Evolutionary conservation across 2,888 invertebrate genomes (phyloP).

Genomic region (Tuta absoluta): DNA sequence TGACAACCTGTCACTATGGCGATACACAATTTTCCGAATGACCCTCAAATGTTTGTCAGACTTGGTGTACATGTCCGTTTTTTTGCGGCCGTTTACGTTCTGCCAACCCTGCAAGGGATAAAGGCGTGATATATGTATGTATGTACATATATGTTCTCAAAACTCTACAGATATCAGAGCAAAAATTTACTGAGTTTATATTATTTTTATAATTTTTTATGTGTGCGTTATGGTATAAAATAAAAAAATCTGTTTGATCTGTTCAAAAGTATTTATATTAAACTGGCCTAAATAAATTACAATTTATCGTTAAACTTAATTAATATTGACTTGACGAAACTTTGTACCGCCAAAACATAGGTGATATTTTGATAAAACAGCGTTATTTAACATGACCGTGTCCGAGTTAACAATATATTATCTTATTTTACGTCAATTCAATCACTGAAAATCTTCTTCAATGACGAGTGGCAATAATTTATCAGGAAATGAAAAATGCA

Average conservation of each 20-base stretch:
- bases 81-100: no score
- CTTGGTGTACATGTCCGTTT: no score
- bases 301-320: slow-evolving; percentile 54
- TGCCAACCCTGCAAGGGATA: no score
- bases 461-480: neutral
- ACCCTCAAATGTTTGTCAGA: no score
- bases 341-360: slow-evolving; percentile 27
- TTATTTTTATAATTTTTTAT: no score
- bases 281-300: slow-evolving; percentile 73
- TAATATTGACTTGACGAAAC: slow-evolving; percentile 53
- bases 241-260: slow-evolving; percentile 39
- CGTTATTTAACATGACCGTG: neutral
- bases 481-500: neutral
- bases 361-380: neutral
- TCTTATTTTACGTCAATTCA: neutral
- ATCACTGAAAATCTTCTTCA: neutral
- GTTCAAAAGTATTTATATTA: slow-evolving; percentile 66
- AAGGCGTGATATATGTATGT: no score
- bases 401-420: neutral
- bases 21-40: no score
- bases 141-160: no score
- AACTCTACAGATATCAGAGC: no score
- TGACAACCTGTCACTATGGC: no score
- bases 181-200: no score
- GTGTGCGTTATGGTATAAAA: slow-evolving; percentile 32